A percentile compares a stretch with the other conserved stretches of the same genome.
Evolutionary conservation across 1,140 invertebrate species (phyloP).

Genomic region (Papilio helenus): DNA sequence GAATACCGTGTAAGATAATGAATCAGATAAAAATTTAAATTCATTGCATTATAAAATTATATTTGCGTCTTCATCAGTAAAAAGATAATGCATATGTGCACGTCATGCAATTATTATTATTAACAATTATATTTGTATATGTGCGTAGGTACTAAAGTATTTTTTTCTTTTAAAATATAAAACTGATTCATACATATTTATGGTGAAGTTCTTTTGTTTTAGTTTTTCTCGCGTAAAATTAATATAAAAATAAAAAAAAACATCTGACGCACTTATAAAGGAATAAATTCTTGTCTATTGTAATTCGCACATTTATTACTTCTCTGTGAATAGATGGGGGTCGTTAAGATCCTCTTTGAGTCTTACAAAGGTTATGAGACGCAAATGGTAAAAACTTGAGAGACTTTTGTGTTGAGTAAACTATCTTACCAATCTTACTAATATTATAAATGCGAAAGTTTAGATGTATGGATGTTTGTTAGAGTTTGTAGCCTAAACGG

Average conservation of each 20-base stretch:
- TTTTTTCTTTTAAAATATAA: background rate
- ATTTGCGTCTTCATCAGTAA: slow-evolving; percentile 20
- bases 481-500: no score
- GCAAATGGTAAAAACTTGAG: slow-evolving; percentile 9
- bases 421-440: no score
- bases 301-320: slow-evolving; percentile 34
- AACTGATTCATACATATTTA: background rate
- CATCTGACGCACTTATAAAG: background rate
- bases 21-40: slow-evolving; percentile 18
- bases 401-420: background rate
- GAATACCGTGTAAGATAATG: slow-evolving; percentile 19
- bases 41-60: slow-evolving; percentile 20
- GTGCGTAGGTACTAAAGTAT: background rate
- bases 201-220: background rate
- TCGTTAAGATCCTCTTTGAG: slow-evolving; percentile 34
- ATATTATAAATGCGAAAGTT: no score
- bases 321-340: background rate
- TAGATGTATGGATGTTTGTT: no score
- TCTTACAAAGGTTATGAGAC: slow-evolving; percentile 22
- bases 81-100: slow-evolving; percentile 10
- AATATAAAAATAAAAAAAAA: background rate
- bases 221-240: slow-evolving; percentile 1
- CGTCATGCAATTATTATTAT: background rate
- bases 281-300: slow-evolving; percentile 36
- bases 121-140: background rate